Conservation (phyloP, 2,888 invertebrate species). For the Iphiclides podalirius region DNA sequence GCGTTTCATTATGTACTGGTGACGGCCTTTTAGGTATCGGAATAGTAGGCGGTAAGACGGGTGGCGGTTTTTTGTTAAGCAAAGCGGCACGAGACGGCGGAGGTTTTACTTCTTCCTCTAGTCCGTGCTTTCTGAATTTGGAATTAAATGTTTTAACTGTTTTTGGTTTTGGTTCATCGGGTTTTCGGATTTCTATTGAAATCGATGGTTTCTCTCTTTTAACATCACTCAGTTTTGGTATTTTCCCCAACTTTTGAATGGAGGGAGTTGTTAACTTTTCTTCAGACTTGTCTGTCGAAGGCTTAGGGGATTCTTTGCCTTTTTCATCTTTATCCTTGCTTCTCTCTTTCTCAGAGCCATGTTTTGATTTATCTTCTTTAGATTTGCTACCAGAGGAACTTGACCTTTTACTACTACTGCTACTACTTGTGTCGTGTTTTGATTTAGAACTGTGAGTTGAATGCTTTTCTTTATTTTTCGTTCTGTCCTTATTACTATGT, state of each 20-base stretch:
- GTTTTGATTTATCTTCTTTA: slow-evolving; percentile 52
- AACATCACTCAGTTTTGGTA: slow-evolving; percentile 84
- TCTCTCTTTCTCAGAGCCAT: slow-evolving; percentile 51
- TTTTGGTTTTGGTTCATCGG: slow-evolving; percentile 87
- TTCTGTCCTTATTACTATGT: slow-evolving; percentile 55
- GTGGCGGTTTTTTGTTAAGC: slow-evolving; percentile 80
- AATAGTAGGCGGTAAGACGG: slow-evolving; percentile 66
- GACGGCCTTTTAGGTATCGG: slow-evolving; percentile 73
- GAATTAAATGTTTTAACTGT: slow-evolving; percentile 95
- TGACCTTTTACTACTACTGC: slow-evolving; percentile 43
- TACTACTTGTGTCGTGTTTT: slow-evolving; percentile 55
- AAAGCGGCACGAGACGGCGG: slow-evolving; percentile 87
- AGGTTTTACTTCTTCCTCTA: slow-evolving; percentile 93
- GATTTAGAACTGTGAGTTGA: slow-evolving; percentile 62
- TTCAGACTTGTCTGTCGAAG: slow-evolving; percentile 82
- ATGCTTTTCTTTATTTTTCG: slow-evolving; percentile 48
- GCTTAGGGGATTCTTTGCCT: slow-evolving; percentile 36
- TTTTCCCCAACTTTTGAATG: slow-evolving; percentile 87
- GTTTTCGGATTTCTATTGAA: slow-evolving; percentile 89
- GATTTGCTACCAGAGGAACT: slow-evolving; percentile 54
- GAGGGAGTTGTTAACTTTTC: slow-evolving; percentile 84
- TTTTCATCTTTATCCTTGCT: slow-evolving; percentile 50
- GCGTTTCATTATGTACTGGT: slow-evolving; percentile 70
- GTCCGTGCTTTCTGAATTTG: slow-evolving; percentile 94
- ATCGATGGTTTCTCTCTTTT: slow-evolving; percentile 87